Evolutionary conservation across 2,888 invertebrate species (phyloP), one percentile per base, ranked within the genome.

Genomic region (Sphecodes monilicornis): DNA sequence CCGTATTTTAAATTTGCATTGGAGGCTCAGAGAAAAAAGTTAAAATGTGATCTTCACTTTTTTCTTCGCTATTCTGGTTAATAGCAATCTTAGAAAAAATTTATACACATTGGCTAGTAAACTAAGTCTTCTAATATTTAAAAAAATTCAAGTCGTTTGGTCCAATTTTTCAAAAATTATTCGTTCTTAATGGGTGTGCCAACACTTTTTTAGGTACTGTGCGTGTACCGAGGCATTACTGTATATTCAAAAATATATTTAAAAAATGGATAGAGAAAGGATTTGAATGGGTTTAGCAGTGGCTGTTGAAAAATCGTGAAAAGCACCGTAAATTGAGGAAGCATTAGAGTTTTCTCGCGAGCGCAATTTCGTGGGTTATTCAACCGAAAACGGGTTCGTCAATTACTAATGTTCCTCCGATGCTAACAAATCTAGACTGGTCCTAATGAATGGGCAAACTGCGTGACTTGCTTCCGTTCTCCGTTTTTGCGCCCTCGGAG

Each of bases 371-470:
- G 69, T 10, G 4, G 4, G 18, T 76, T 46, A 41, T 22, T 39
- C 50, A 32, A 18, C 60, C 60, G 39, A 11, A n/a, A 41, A 22
- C 18, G 46, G 70, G 32, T 69, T n/a, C 57, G 66, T 54, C 57
- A 32, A 60, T 84, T 75, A 80, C 54, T 70, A 77, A 70, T 57
- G 76, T 64, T 75, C 68, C 78, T 71, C 41, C 54, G 68, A 46
- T 50, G 72, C 43, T 60, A 85, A 86, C 85, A 82, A 79, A 87
- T 89, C 85, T 50, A 80, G 80, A 87, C 70, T 81, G 66, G 83
- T 50, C 64, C 70, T 64, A 82, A 84, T 76, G 82, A 87, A 88
- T 85, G 82, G 78, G 80, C 78, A 85, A 83, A 83, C 80, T 78
- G 76, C 76, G 76, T 80, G 86, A 68, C 80, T 78, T 78, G 76